These are phyloP conservation scores for Colletes gigas DNA, from an alignment of 1,140 invertebrate species.

Conservation along the genomic window DNA sequence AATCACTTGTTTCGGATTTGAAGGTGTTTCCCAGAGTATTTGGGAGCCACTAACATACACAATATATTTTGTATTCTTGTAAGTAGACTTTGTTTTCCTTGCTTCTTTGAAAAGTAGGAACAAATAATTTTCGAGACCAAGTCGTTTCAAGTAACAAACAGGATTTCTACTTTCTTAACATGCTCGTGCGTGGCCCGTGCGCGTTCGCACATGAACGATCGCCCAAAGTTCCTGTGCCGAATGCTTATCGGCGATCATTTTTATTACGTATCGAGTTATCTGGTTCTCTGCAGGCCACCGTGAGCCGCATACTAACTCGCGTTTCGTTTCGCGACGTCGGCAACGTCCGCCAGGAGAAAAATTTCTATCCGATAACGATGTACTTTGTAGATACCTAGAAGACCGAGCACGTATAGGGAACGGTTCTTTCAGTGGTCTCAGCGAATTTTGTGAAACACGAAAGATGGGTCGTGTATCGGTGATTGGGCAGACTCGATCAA, in stretches of 20 bases:
- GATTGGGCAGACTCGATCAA: not conserved
- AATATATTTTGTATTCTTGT: no score
- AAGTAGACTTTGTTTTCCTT: no score
- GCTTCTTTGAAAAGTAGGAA: not conserved
- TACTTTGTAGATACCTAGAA: not conserved
- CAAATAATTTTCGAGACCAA: constrained; percentile 44
- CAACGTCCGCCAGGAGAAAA: not conserved
- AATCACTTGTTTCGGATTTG: no score
- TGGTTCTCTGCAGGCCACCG: not conserved
- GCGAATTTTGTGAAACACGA: not conserved
- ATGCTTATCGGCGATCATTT: constrained; percentile 48
- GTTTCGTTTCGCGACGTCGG: constrained; percentile 14
- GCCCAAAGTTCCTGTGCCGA: constrained; percentile 15
- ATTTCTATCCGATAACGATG: constrained; percentile 38
- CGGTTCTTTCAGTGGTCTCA: not conserved
- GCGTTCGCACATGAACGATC: constrained; percentile 42
- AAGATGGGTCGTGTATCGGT: not conserved
- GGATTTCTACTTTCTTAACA: not conserved
- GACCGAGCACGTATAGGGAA: not conserved
- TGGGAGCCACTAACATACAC: no score
- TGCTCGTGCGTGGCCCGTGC: no score
- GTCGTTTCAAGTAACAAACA: not conserved
- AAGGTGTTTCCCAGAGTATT: no score
- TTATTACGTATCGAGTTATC: constrained; percentile 40
- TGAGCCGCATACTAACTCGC: constrained; percentile 42